Evolutionary conservation across 2,888 invertebrate genomes (phyloP), one percentile per base, ranked within the genome.

Genomic region (Himalopsyche anomala): DNA sequence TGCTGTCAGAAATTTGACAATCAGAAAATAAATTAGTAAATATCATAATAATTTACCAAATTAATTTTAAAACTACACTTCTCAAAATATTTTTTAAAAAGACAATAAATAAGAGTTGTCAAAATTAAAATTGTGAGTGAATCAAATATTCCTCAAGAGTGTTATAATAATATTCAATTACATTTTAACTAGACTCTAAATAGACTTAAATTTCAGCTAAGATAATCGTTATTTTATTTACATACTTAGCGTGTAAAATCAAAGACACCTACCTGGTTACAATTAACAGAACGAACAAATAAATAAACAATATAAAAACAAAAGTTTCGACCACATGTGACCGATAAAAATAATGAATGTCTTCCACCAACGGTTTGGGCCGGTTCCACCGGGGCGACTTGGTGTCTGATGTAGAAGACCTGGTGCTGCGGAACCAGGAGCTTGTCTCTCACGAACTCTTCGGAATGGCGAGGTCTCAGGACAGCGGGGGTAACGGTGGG

Each of bases 381-480:
- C 56, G 62, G 62, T 38, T 38, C 45, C 62, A 62, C 82, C 40
- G 54, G 82, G 51, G 40, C 82, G 82, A 55, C 40, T 82, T 38
- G 56, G 38, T 38, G 82, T 62, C 82, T 38, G 82, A 80, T 42
- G 62, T 62, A 17, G 54, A 38, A 15, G 82, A 40, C 69, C 40
- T 56, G 89, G 88, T 89, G 89, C 89, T 89, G 81, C 55, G 85
- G 81, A 19, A 81, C 82, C 84, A 80, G 80, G 84, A 86, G 74
- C 74, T 74, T 28, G 74, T 74, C 74, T 74, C 74, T 9, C 74
- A 74, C 74, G 74, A 87, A 86, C 83, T 80, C 84, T 81, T 54
- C 80, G 80, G 79, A 42, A 84, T 82, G 83, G 86, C 74, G 87
- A 84, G 85, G 82, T 81, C 85, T 84, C 84, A 36, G 38, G 88